phyloP scores from a whole-genome alignment of 2,797 vertebrate species.

The Leptodactylus fallax region DNA sequence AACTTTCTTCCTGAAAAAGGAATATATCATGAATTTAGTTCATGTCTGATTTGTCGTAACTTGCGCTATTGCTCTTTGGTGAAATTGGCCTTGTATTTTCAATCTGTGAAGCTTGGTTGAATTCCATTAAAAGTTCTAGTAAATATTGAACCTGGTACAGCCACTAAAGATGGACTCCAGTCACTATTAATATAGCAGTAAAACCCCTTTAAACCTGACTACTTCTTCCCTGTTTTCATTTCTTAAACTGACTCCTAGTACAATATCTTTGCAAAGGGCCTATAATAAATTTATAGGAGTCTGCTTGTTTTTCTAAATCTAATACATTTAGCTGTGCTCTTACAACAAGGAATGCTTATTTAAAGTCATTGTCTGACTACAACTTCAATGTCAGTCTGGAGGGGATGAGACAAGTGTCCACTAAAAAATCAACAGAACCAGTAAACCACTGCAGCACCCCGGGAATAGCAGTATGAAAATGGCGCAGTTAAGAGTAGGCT shows the following conservation, averaged over 20 bases:
- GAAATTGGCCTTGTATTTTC: conserved; percentile 2
- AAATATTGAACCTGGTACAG: neutral
- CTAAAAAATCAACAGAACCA: too few species aligned
- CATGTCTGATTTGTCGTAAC: neutral
- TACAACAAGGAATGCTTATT: neutral
- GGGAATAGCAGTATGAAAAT: too few species aligned
- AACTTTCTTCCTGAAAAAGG: neutral
- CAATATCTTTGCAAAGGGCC: neutral
- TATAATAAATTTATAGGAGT: neutral
- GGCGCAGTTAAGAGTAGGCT: too few species aligned
- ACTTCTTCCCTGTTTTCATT: neutral
- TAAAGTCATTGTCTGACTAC: too few species aligned
- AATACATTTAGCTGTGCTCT: neutral
- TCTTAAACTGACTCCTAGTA: neutral
- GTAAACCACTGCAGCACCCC: too few species aligned
- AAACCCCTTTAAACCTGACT: neutral
- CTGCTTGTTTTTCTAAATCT: neutral
- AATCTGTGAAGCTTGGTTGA: neutral
- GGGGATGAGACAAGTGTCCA: neutral
- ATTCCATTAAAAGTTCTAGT: neutral
- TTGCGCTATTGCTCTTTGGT: neutral
- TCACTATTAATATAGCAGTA: neutral
- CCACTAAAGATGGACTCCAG: neutral
- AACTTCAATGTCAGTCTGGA: neutral
- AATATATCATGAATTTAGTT: neutral